Base-by-base conservation (phyloP, 2,113 vertebrate species). In the Psittacus erithacus region DNA sequence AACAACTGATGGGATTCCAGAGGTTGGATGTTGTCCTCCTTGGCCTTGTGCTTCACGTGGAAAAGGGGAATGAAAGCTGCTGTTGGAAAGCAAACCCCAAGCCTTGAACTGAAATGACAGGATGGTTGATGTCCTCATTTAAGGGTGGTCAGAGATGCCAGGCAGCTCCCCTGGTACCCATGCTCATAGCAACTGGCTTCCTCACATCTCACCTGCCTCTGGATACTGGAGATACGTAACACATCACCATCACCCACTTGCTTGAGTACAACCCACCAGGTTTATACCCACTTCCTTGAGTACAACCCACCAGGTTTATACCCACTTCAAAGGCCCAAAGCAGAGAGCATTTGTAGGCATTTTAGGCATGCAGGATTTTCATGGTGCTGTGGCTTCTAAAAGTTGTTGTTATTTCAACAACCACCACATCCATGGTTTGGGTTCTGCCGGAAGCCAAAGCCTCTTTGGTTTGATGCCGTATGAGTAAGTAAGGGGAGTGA, bases 261-360 rank as follows among this genome's bases (percentile, higher is more conserved):
- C 44, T 17, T 49, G 44, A 53, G 63, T 17, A 13, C 3, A 0
- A 33, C 17, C 18, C 3, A 1, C 7, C 2, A 6, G 47, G 43
- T 49, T 79, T 62, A 29, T 3, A 47, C 13, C 38, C 74, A 2
- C 46, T n/a, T 65, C 0, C 44, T 17, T 49, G 44, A 53, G 63
- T 17, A 13, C 3, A 0, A 33, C 17, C 18, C 3, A 1, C 7
- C 2, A 6, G 47, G 43, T 49, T 79, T 62, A 29, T 3, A 47
- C 13, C 38, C 74, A 2, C 46, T n/a, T 65, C 0, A 3, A 57
- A 75, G 33, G 38, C 76, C 64, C 50, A 39, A 60, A 52, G 73
- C 12, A 4, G 22, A 4, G 22, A 83, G 69, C 2, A 4, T 13
- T 60, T 49, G 6, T 0, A 4, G 7, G 52, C 44, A 10, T 10